phyloP scores from a whole-genome alignment of 2,888 invertebrate species.

The Drosophila kuntzei region DNA sequence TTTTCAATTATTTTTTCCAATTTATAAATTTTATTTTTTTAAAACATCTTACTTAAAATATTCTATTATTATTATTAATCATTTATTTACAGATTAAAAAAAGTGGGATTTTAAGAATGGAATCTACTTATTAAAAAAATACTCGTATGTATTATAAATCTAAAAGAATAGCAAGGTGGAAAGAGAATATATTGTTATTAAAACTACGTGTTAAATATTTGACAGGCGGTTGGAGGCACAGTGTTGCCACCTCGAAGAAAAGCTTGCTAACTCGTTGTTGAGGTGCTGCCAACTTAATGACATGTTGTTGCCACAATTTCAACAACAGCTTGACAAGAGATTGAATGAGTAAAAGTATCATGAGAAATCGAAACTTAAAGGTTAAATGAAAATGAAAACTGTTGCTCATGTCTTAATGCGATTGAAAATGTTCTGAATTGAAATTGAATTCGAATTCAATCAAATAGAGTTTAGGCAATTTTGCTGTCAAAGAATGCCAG shows the following conservation, averaged over 20 bases:
- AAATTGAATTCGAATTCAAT: constrained; percentile 38
- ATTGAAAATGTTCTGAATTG: constrained; percentile 11
- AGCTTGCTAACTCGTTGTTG: not conserved
- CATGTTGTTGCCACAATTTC: constrained; percentile 4
- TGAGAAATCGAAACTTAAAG: not conserved
- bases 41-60: too few species aligned
- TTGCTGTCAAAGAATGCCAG: constrained; percentile 42
- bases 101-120: too few species aligned
- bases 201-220: not conserved
- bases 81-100: too few species aligned
- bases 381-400: constrained; percentile 7
- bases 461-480: constrained; percentile 35
- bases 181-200: too few species aligned
- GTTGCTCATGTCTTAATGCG: constrained; percentile 29
- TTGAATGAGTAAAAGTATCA: not conserved
- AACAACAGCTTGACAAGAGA: not conserved
- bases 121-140: too few species aligned
- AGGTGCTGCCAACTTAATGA: constrained; percentile 4
- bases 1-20: too few species aligned
- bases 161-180: too few species aligned
- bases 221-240: not conserved
- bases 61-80: too few species aligned
- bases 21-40: too few species aligned
- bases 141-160: too few species aligned
- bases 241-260: not conserved